These are phyloP conservation scores for Drosophila burlai DNA, from an alignment of 1,140 invertebrate species.

Conservation along the genomic window DNA sequence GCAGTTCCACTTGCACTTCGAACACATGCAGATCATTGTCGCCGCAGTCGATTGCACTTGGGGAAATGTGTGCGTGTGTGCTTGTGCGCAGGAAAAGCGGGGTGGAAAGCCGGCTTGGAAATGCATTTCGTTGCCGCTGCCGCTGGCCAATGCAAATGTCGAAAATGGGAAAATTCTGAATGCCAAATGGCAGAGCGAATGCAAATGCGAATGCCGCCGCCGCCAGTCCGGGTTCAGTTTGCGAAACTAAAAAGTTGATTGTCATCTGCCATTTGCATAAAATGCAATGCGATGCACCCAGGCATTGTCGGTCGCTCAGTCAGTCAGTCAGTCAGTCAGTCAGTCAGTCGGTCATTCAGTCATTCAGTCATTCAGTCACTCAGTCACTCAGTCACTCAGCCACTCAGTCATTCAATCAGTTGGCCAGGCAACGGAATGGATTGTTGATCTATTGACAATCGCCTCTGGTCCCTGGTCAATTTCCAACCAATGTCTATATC, in stretches of 20 bases:
- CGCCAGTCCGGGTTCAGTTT: conserved; percentile 19
- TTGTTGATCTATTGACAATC: conserved; percentile 76
- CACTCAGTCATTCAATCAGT: conserved; percentile 17
- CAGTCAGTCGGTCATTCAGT: conserved; percentile 21
- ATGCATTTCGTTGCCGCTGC: conserved; percentile 26
- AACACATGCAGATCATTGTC: conserved; percentile 22
- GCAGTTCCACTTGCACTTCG: conserved; percentile 16
- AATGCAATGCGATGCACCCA: conserved; percentile 42
- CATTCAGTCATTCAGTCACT: conserved; percentile 3
- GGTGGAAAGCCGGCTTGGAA: conserved; percentile 17
- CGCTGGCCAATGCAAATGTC: conserved; percentile 34
- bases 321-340: conserved; percentile 7
- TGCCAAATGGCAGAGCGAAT: conserved; percentile 40
- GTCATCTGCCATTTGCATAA: conserved; percentile 71
- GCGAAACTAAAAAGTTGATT: conserved; percentile 67
- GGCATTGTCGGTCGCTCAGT: conserved; percentile 41
- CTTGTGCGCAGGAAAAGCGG: neutral
- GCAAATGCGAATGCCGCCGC: conserved; percentile 21
- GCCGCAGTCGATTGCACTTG: conserved; percentile 12
- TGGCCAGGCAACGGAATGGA: conserved; percentile 17
- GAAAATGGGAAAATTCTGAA: conserved; percentile 40
- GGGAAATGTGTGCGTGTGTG: neutral
- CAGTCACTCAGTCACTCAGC: conserved; percentile 12
- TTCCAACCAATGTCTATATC: conserved; percentile 51
- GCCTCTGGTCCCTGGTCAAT: conserved; percentile 32